Base-by-base conservation (phyloP, 2,797 vertebrate species). In the Cirrhinus mrigala region DNA sequence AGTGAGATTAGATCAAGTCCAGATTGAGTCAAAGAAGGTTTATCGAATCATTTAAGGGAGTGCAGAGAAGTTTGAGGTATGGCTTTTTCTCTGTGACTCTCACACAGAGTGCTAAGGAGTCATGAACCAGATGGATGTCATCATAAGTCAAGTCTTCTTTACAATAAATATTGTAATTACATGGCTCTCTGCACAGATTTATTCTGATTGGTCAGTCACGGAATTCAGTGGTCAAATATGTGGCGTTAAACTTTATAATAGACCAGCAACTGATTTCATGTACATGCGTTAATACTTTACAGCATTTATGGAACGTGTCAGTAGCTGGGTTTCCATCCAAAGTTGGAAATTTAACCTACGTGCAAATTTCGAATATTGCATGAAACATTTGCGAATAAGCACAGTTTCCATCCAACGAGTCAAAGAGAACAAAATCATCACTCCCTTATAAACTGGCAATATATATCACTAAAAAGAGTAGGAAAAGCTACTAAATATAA, bases 11-110 rank as follows among this genome's bases (percentile, higher is more conserved):
- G 52, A 50, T 79, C 6, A 5, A 73, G 33, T 78, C 24, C 75
- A 78, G 54, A 60, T 60, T 58, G 52, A 69, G 29, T 62, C 60
- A 24, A 44, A 78, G 18, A 69, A 71, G 18, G 24, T 85, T 71
- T 62, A 60, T 79, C 37, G 8, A 24, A 78, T 73, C 7, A 46
- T 54, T 76, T 24, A 52, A 54, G 12, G 6, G 60, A 22, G 14
- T 33, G 12, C 14, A 46, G 18, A 46, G 24, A 33, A 22, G 40
- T 62, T 48, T 74, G 12, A 76, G 9, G 56, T 16, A 40, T 37
- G 29, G 16, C 18, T 46, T 60, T 44, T 73, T 73, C 14, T 16
- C 8, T 15, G 24, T 50, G 24, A 52, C 56, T 52, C 33, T 56
- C 8, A 20, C 15, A 27, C n/a, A 40, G 12, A 18, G 37, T 70